These are phyloP conservation scores for Orussus abietinus DNA, from an alignment of 1,140 invertebrate species.

Conservation along the genomic window DNA sequence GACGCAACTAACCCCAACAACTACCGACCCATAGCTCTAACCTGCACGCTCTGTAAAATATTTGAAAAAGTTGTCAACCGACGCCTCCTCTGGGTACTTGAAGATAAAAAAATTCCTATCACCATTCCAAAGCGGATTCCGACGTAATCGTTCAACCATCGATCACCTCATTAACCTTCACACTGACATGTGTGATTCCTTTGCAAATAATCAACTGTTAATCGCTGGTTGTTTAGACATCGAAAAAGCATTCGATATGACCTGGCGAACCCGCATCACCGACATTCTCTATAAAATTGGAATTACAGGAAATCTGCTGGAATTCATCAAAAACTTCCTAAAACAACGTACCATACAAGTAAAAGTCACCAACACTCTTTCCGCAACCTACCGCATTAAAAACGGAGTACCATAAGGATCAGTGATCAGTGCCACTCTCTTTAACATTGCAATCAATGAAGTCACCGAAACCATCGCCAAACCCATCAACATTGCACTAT, in stretches of 20 bases:
- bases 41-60: slow-evolving; percentile 3
- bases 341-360: slow-evolving; percentile 9
- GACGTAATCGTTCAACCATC: slow-evolving; percentile 22
- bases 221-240: slow-evolving; percentile 28
- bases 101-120: slow-evolving; percentile 23
- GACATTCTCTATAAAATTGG: slow-evolving; percentile 10
- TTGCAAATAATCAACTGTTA: slow-evolving; percentile 22
- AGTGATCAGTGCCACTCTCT: slow-evolving; percentile 18
- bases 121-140: slow-evolving; percentile 21
- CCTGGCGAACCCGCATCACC: slow-evolving; percentile 13
- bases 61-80: slow-evolving; percentile 11
- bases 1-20: neutral
- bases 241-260: slow-evolving; percentile 31
- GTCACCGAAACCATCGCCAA: neutral
- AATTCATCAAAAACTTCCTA: slow-evolving; percentile 10
- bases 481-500: neutral
- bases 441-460: slow-evolving; percentile 17
- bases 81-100: too few relatives aligned
- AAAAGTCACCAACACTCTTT: neutral
- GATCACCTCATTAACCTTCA: slow-evolving; percentile 24
- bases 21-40: slow-evolving; percentile 5
- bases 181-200: slow-evolving; percentile 21
- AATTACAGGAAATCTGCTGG: slow-evolving; percentile 13
- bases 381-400: slow-evolving; percentile 4
- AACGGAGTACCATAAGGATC: slow-evolving; percentile 17